Evolutionary conservation across 1,140 invertebrate species (phyloP).

Genomic region (Zaprionus inermis): DNA sequence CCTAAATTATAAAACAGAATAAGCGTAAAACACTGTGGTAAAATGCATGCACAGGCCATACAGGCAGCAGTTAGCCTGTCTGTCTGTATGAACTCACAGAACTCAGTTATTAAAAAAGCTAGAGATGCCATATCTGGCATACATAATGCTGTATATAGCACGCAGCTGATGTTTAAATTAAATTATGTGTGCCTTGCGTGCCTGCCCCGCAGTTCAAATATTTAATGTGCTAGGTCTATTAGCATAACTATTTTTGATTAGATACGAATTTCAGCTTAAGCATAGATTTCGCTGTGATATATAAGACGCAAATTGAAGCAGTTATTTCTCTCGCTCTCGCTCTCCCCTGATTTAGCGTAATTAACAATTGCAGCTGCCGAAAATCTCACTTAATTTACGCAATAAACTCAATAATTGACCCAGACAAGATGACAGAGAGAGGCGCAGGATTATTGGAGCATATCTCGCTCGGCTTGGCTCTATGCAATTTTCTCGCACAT

Average conservation of each 20-base stretch:
- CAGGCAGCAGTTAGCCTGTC: no score
- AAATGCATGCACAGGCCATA: not conserved
- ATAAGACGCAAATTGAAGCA: no score
- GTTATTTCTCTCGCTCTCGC: no score
- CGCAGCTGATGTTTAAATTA: not conserved
- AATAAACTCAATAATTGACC: conserved; percentile 16
- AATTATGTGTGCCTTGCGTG: not conserved
- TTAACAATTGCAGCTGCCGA: not conserved
- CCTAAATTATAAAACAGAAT: not conserved
- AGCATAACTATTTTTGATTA: no score
- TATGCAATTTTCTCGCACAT: conserved; percentile 64
- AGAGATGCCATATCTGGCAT: not conserved
- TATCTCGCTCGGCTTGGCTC: conserved; percentile 6
- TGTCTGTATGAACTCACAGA: not conserved
- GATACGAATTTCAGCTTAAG: no score
- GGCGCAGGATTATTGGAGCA: conserved; percentile 22
- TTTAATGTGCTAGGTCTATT: no score
- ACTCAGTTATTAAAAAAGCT: not conserved
- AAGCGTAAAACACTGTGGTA: no score
- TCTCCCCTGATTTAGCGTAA: not conserved
- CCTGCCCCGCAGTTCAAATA: no score
- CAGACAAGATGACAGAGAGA: conserved; percentile 29
- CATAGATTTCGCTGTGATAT: no score
- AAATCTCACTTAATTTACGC: not conserved
- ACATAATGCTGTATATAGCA: no score